phyloP scores from a whole-genome alignment of 1,140 invertebrate genomes.

The Stratiolaelaps scimitus region DNA sequence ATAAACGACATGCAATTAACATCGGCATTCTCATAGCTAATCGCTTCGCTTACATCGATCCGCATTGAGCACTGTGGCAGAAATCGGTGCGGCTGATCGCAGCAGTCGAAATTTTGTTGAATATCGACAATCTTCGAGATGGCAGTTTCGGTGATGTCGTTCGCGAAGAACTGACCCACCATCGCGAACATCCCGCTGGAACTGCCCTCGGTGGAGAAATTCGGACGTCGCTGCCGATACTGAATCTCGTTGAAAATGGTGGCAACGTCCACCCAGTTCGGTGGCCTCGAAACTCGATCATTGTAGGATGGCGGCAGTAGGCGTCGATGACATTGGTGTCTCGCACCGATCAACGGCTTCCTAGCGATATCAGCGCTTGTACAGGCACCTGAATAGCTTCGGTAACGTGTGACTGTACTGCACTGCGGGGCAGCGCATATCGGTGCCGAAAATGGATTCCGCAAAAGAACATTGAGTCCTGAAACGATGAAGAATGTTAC shows the following conservation, averaged over 20 bases:
- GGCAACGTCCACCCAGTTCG: neutral
- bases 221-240: slow-evolving; percentile 33
- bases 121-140: neutral
- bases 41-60: slow-evolving; percentile 9
- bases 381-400: neutral
- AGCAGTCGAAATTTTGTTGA: slow-evolving; percentile 15
- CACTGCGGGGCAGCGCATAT: too few species aligned
- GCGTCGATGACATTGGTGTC: neutral
- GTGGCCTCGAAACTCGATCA: neutral
- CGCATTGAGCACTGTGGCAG: neutral
- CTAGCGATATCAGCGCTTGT: too few species aligned
- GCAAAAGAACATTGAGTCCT: too few species aligned
- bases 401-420: too few species aligned
- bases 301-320: neutral
- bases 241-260: neutral
- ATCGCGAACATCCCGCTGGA: slow-evolving; percentile 35
- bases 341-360: slow-evolving; percentile 36
- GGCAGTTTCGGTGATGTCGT: slow-evolving; percentile 34
- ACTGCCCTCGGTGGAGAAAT: slow-evolving; percentile 38
- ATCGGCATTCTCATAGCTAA: neutral
- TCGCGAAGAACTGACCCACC: slow-evolving; percentile 33
- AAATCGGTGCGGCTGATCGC: neutral
- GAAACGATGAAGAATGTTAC: too few species aligned
- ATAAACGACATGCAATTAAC: neutral
- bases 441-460: too few species aligned